Evolutionary conservation across 2,888 invertebrate species (phyloP).

Genomic region (Ommatoiulus sabulosus): DNA sequence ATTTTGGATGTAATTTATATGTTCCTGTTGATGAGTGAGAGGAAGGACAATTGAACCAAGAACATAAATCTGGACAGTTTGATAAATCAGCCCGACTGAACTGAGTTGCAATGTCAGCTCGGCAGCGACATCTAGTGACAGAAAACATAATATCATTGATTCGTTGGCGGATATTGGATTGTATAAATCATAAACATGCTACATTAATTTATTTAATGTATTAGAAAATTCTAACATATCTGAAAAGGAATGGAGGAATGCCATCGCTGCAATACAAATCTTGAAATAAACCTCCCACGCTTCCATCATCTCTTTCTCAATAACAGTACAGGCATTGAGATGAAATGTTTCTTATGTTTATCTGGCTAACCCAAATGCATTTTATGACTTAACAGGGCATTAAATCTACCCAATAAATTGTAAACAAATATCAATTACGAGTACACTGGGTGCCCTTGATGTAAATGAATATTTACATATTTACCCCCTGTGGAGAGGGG

Average conservation of each 20-base stretch:
- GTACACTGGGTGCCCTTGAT: too few species aligned
- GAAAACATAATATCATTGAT: neutral
- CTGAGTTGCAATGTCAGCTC: neutral
- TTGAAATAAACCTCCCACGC: neutral
- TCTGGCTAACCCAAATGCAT: neutral
- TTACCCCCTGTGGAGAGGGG: too few species aligned
- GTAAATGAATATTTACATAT: too few species aligned
- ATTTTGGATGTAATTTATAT: slow-evolving; percentile 56
- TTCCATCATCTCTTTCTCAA: neutral
- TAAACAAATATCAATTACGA: too few species aligned
- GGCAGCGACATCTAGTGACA: slow-evolving; percentile 7
- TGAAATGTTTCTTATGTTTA: neutral
- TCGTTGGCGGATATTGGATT: too few species aligned
- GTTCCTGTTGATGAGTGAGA: slow-evolving; percentile 53
- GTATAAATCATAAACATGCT: too few species aligned
- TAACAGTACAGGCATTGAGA: neutral
- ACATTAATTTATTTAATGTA: too few species aligned
- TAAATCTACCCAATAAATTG: too few species aligned
- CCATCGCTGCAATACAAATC: neutral
- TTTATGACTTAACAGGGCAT: too few species aligned
- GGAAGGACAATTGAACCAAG: slow-evolving; percentile 39
- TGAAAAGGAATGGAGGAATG: neutral
- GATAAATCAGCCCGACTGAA: neutral
- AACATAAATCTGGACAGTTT: slow-evolving; percentile 40
- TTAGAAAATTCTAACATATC: too few species aligned